Evolutionary conservation across 2,113 vertebrate genomes (phyloP), one percentile per base, ranked within the genome.

Genomic region (Hippocampus mohnikei): DNA sequence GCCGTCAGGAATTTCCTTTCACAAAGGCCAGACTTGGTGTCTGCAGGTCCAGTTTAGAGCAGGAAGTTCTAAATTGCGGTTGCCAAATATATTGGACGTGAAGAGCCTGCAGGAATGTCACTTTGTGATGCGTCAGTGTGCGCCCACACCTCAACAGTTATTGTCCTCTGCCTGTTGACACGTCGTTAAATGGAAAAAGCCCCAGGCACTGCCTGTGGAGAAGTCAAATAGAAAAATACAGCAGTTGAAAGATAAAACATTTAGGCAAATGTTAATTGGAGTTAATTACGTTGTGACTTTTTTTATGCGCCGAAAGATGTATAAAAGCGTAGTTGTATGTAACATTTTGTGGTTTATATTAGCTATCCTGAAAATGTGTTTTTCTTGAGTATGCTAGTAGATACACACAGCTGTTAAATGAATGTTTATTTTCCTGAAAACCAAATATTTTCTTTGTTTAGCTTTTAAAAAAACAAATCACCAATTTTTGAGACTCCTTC

Each of bases 101-200:
- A 69, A 76, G 55, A 71, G 61, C 66, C 59, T 63, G 3, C 11
- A 58, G 63, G 74, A 79, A 70, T 78, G 66, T 70, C 18, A 16
- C 33, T 23, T 67, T 37, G 18, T 46, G 67, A 27, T 70, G 5
- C 53, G 9, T 59, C 4, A 60, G 40, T 70, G 10, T 71, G 41
- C 68, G 4, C 25, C n/a, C 37, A 59, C 53, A 37, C 75, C 62
- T 71, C 66, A 80, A 69, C 50, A 56, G 1, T 73, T 76, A 59
- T 69, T 70, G 71, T 78, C 21, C 69, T 78, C 41, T 60, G 21
- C 72, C 23, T 62, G 48, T 62, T 71, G 75, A 81, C 76, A 70
- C 25, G 5, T 23, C 11, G 66, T 46, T 33, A 27, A 50, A 61
- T 61, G 46, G 46, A 13, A 48, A 1, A 70, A 60, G 20, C 66